These are phyloP conservation scores for Enteromius unitaeniatus DNA, from an alignment of 2,797 vertebrate genomes.

Conservation along the genomic window DNA sequence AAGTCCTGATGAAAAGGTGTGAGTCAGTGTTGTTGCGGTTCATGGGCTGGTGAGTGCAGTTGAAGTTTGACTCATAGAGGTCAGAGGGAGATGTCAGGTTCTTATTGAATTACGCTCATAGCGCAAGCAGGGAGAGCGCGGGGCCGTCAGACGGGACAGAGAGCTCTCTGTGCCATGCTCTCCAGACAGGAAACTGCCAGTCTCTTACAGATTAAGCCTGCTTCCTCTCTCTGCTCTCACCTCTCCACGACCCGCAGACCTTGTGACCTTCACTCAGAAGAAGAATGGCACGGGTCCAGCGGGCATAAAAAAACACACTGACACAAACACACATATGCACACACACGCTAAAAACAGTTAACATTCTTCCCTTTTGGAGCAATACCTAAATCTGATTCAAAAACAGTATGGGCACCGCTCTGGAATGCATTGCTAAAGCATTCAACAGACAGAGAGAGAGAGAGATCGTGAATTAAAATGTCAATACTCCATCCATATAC, in stretches of 20 bases:
- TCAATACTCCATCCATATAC: conserved; percentile 75
- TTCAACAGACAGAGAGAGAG: conserved; percentile 77
- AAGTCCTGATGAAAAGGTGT: conserved; percentile 24
- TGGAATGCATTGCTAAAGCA: conserved; percentile 73
- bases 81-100: conserved; percentile 66
- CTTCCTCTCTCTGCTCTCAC: conserved; percentile 80
- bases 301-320: conserved; percentile 64
- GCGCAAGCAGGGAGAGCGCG: conserved; percentile 61
- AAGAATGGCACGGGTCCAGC: conserved; percentile 57
- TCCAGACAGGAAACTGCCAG: conserved; percentile 82
- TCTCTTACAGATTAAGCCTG: conserved; percentile 80
- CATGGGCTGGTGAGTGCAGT: conserved; percentile 9
- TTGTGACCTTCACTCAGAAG: conserved; percentile 67
- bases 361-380: conserved; percentile 62
- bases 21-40: conserved; percentile 9
- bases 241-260: conserved; percentile 80
- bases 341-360: conserved; percentile 49
- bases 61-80: conserved; percentile 64
- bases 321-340: conserved; percentile 41
- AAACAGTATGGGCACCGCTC: conserved; percentile 76
- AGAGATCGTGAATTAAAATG: conserved; percentile 71
- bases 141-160: conserved; percentile 70
- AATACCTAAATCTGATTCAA: conserved; percentile 72
- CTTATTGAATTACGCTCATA: conserved; percentile 74
- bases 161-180: conserved; percentile 77